Evolutionary conservation across 2,888 invertebrate species (phyloP).

Genomic region (Gari tellinella): DNA sequence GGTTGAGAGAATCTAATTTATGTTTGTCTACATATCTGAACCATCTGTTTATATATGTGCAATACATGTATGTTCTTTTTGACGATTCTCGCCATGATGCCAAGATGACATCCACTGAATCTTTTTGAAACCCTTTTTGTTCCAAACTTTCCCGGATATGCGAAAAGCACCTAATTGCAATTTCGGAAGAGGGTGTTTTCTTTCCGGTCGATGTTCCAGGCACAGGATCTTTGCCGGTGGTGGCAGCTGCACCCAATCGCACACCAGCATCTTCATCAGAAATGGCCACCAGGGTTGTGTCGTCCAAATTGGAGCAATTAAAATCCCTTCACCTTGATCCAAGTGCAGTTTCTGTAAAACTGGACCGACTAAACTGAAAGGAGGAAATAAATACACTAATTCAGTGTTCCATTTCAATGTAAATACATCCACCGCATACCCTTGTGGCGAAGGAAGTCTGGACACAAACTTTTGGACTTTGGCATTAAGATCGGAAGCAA

Average conservation of each 20-base stretch:
- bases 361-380: slow-evolving; percentile 20
- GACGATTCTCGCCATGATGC: slow-evolving; percentile 24
- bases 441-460: too few species aligned
- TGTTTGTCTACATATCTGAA: slow-evolving; percentile 11
- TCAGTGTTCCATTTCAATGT: slow-evolving; percentile 12
- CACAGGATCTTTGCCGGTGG: slow-evolving; percentile 8
- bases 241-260: not conserved
- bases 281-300: slow-evolving; percentile 32
- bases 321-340: slow-evolving; percentile 16
- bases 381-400: slow-evolving; percentile 27
- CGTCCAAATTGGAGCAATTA: slow-evolving; percentile 29
- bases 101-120: slow-evolving; percentile 15
- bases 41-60: slow-evolving; percentile 12
- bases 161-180: slow-evolving; percentile 27
- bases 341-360: slow-evolving; percentile 22
- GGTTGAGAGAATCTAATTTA: slow-evolving; percentile 5
- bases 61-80: slow-evolving; percentile 12
- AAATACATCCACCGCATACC: too few species aligned
- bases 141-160: slow-evolving; percentile 21
- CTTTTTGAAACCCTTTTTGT: not conserved
- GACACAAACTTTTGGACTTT: too few species aligned
- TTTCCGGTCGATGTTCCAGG: slow-evolving; percentile 13
- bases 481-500: slow-evolving; percentile 14
- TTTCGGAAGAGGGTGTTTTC: slow-evolving; percentile 18
- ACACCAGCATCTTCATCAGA: slow-evolving; percentile 3